Evolutionary conservation across 1,140 invertebrate genomes (phyloP).

Genomic region (Cotesia glomerata): DNA sequence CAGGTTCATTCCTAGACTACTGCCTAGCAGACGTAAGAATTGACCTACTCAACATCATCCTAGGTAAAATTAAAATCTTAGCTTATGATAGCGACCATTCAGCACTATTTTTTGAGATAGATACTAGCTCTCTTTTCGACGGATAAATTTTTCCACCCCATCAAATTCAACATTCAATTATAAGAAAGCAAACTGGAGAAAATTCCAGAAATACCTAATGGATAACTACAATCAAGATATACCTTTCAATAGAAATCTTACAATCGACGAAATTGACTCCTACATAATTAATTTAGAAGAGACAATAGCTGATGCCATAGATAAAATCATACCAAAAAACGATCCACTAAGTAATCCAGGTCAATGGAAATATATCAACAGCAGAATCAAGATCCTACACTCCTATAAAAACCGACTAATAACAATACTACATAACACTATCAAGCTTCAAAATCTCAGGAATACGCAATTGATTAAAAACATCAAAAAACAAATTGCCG

Average conservation of each 20-base stretch:
- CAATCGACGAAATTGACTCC: slow-evolving; percentile 21
- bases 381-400: slow-evolving; percentile 19
- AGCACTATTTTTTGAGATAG: slow-evolving; percentile 6
- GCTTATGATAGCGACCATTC: slow-evolving; percentile 33
- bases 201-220: slow-evolving; percentile 5
- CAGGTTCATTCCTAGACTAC: slow-evolving; percentile 12
- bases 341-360: neutral
- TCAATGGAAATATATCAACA: slow-evolving; percentile 11
- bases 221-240: neutral
- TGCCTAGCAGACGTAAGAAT: slow-evolving; percentile 7
- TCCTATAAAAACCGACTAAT: neutral
- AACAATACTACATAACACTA: neutral
- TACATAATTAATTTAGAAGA: slow-evolving; percentile 4
- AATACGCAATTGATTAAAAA: neutral
- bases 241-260: slow-evolving; percentile 19
- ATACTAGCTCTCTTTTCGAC: neutral
- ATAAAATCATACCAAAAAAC: neutral
- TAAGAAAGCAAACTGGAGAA: slow-evolving; percentile 28
- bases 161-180: slow-evolving; percentile 5
- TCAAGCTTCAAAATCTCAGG: neutral
- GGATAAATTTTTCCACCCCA: neutral
- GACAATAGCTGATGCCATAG: neutral
- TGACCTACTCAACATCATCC: neutral
- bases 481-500: neutral
- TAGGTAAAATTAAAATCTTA: slow-evolving; percentile 13